Evolutionary conservation across 2,113 vertebrate species (phyloP).

Genomic region (Psettodes erumei): DNA sequence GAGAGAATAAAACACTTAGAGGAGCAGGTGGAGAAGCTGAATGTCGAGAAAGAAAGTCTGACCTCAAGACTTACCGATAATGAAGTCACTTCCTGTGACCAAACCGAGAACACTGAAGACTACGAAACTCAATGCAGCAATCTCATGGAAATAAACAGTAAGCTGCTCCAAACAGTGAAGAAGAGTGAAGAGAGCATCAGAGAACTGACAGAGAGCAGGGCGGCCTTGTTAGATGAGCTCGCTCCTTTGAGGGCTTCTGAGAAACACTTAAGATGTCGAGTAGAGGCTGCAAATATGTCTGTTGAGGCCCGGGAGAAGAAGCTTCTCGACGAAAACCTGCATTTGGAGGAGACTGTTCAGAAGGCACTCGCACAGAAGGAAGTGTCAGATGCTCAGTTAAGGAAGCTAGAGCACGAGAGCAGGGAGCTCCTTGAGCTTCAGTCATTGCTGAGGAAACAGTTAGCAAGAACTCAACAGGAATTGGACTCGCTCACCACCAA

Average conservation of each 20-base stretch:
- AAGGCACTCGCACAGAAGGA: conserved; percentile 77
- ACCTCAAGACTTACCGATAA: conserved; percentile 68
- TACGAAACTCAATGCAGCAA: conserved; percentile 68
- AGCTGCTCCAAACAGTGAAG: conserved; percentile 74
- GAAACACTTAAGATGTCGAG: conserved; percentile 80
- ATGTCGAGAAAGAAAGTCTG: conserved; percentile 79
- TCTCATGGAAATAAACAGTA: conserved; percentile 72
- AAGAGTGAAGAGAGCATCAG: conserved; percentile 74
- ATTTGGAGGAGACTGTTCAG: conserved; percentile 84
- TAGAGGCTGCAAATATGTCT: conserved; percentile 69
- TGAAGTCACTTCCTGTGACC: conserved; percentile 65
- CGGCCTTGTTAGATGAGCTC: conserved; percentile 76
- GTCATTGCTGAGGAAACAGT: conserved; percentile 71
- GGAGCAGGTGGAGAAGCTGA: conserved; percentile 83
- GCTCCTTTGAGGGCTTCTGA: conserved; percentile 80
- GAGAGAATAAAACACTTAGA: conserved; percentile 84
- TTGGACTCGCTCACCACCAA: conserved; percentile 79
- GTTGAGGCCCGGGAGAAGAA: conserved; percentile 81
- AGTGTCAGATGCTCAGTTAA: conserved; percentile 76
- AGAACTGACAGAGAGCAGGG: conserved; percentile 73
- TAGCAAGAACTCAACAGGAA: conserved; percentile 77
- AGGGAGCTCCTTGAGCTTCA: conserved; percentile 81
- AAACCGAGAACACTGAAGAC: conserved; percentile 59
- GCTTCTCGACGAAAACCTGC: conserved; percentile 80
- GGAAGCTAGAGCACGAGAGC: conserved; percentile 80